phyloP scores from a whole-genome alignment of 2,888 invertebrate genomes.

The Latheticus oryzae region DNA sequence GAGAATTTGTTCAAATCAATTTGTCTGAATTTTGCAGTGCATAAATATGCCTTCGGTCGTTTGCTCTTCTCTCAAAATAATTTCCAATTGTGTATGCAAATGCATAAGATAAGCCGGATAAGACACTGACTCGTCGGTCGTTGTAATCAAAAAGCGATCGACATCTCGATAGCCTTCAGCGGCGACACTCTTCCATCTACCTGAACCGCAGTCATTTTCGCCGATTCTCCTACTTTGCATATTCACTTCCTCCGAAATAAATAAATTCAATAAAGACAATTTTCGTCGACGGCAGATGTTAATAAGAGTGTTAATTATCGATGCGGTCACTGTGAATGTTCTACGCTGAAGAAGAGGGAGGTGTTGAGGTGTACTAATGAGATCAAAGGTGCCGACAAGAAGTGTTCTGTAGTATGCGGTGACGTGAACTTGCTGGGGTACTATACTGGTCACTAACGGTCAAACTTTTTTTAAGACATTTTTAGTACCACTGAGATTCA shows the following conservation, averaged over 20 bases:
- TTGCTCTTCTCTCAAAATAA: constrained; percentile 51
- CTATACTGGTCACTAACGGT: constrained; percentile 31
- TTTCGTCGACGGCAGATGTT: constrained; percentile 34
- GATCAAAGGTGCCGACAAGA: constrained; percentile 47
- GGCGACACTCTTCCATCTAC: constrained; percentile 45
- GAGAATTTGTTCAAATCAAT: too few species aligned
- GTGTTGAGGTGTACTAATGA: constrained; percentile 44
- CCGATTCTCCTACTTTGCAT: constrained; percentile 20
- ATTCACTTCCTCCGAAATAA: too few species aligned
- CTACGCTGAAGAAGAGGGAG: constrained; percentile 13
- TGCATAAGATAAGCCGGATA: constrained; percentile 49
- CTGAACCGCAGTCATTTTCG: constrained; percentile 20
- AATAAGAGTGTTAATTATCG: constrained; percentile 43
- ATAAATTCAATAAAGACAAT: constrained; percentile 21
- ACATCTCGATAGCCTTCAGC: constrained; percentile 60
- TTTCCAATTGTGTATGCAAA: constrained; percentile 64
- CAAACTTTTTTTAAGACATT: constrained; percentile 9
- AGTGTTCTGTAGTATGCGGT: constrained; percentile 31
- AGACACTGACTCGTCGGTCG: constrained; percentile 49
- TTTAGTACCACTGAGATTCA: constrained; percentile 19
- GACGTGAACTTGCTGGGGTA: constrained; percentile 38
- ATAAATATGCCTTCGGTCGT: too few species aligned
- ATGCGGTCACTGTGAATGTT: constrained; percentile 26
- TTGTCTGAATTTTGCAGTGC: too few species aligned
- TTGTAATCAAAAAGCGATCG: constrained; percentile 63